Base-by-base conservation (phyloP, 2,888 invertebrate genomes). In the Mycalesis mineus region DNA sequence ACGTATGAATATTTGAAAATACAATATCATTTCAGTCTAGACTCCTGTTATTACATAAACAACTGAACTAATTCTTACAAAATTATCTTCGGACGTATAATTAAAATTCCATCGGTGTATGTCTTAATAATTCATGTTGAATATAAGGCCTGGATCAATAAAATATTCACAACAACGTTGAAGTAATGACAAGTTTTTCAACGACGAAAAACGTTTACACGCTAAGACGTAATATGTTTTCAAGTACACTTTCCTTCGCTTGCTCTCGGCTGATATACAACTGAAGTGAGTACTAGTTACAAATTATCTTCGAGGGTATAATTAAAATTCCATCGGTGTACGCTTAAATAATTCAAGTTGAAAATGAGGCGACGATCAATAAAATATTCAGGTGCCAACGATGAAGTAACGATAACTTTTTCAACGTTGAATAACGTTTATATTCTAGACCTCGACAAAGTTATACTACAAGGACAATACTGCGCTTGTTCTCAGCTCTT, bases 281-380 rank as follows among this genome's bases (percentile, higher is more conserved):
- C n/a, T n/a, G n/a, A n/a, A n/a, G n/a, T n/a, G n/a, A 22, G 22
- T 22, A 22, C 5, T 22, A 4, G 22, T 22, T 22, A 22, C 22
- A 22, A 49, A 60, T 62, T 57, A 60, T 55, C 47, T 14, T 15
- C 14, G 42, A 29, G 15, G 28, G 41, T 54, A 41, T 55, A 52
- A 62, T 62, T 62, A 59, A 62, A 57, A 62, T 62, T 57, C 57
- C 48, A 60, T 62, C 54, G 57, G n/a, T 44, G 54, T 52, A 52
- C 29, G 17, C 39, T 52, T 62, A 55, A 62, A 62, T 60, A 53
- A 57, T 62, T 60, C 51, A 52, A 60, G 31, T 48, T 49, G 52
- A 49, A 48, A 60, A 54, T 54, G 54, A 55, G 47, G 42, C 37
- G 41, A 13, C 5, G 7, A 50, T 47, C 29, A 57, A 54, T 53